Evolutionary conservation across 2,888 invertebrate species (phyloP), one percentile per base, ranked within the genome.

Genomic region (Graphium colonna): DNA sequence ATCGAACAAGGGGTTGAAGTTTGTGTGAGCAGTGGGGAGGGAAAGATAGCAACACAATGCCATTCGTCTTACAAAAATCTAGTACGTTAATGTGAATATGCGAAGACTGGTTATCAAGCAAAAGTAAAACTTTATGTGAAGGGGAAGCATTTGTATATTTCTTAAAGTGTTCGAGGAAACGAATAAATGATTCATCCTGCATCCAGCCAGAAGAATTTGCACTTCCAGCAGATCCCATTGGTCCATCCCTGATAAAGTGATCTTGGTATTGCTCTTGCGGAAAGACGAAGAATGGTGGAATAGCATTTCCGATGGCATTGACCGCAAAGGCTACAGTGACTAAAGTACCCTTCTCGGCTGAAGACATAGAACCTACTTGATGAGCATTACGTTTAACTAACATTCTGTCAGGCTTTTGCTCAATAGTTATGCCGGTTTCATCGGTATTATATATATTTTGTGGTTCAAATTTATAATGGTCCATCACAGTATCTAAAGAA

Each of bases 331-430:
- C 63, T 31, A 78, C 57, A 58, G 73, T 71, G 0, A 69, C 66
- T 7, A 69, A 54, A 9, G 71, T 69, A 0, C 76, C 76, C 21
- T 73, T 60, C 60, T 80, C 77, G 0, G 67, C 70, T n/a, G 75
- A 75, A 3, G 72, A 72, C 0, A 74, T 9, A 46, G 71, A 57
- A 8, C 71, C 73, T 0, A 77, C 71, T 57, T 75, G 72, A 36
- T 12, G 36, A 13, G 36, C 36, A 36, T 12, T 12, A 36, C 36
- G n/a, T 36, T 55, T 56, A 5, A 64, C 60, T n/a, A 68, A 17
- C 3, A 67, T 40, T 53, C 46, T 54, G 9, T 64, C 55, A 0
- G 65, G 63, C 15, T 59, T 66, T 33, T 64, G 67, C 0, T 63
- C 64, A 0, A 62, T 65, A 10, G 64, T 65, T 5, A 65, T 45